A percentile compares a stretch with the other conserved stretches of the same genome.
Conservation (phyloP, 1,140 invertebrate species). For the Ctenoplectra terminalis region DNA sequence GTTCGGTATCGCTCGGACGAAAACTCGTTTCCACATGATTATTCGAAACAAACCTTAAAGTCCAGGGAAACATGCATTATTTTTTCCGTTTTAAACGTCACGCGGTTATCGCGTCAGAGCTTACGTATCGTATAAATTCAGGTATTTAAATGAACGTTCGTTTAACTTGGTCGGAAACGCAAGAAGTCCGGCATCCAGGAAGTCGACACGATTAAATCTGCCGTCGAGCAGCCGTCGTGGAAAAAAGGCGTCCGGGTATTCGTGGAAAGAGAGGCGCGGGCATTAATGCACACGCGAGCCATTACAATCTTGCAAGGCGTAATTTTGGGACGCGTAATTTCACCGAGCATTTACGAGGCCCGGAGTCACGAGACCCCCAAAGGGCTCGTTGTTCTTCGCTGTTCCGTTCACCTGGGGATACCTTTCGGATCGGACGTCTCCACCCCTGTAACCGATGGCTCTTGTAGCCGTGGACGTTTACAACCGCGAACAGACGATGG, state of each 20-base stretch:
- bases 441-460: conserved; percentile 47
- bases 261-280: conserved; percentile 18
- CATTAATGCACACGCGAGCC: conserved; percentile 45
- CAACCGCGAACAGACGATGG: conserved; percentile 56
- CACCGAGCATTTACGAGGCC: conserved; percentile 58
- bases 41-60: background rate
- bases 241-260: background rate
- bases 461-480: conserved; percentile 57
- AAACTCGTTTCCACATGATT: background rate
- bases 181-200: conserved; percentile 15
- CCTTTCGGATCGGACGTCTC: conserved; percentile 36
- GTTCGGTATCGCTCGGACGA: background rate
- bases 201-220: conserved; percentile 27
- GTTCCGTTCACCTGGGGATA: conserved; percentile 55
- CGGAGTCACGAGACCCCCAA: conserved; percentile 47
- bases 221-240: background rate
- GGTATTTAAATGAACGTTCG: conserved; percentile 30
- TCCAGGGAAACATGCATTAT: background rate
- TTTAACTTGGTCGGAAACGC: conserved; percentile 10
- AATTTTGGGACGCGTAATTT: conserved; percentile 67
- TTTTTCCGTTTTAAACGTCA: background rate
- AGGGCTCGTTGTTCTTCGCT: conserved; percentile 52
- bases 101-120: background rate
- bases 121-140: conserved; percentile 16
- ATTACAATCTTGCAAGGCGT: conserved; percentile 56